A percentile compares a stretch with the other conserved stretches of the same genome.
Evolutionary conservation across 2,797 vertebrate genomes (phyloP).

Genomic region (Rhynchonycteris naso): DNA sequence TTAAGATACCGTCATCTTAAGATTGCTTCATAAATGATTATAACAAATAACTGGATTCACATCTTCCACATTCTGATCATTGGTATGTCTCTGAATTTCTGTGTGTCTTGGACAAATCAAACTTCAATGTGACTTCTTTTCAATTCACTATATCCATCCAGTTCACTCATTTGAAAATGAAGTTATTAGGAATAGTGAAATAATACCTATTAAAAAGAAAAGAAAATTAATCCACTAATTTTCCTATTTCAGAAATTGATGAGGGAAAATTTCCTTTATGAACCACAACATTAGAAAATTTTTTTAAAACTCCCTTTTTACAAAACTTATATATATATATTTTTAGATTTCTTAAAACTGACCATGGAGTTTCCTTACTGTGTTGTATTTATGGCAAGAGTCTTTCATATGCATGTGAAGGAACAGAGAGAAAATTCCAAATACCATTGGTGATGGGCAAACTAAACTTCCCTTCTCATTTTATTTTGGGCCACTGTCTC

Average conservation of each 20-base stretch:
- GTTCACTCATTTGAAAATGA: constrained; percentile 42
- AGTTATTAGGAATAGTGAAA: constrained; percentile 56
- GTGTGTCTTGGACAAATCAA: constrained; percentile 34
- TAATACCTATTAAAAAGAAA: constrained; percentile 5
- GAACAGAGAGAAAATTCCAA: constrained; percentile 1
- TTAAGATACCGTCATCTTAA: constrained; percentile 16
- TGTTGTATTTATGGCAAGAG: neutral
- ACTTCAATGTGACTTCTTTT: constrained; percentile 19
- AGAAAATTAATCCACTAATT: constrained; percentile 53
- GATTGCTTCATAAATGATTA: neutral
- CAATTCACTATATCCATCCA: constrained; percentile 12
- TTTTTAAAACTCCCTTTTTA: neutral
- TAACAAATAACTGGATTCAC: constrained; percentile 4
- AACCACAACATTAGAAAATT: neutral
- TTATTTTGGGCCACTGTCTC: neutral
- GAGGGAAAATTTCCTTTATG: constrained; percentile 30
- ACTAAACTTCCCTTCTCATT: neutral
- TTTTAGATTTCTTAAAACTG: constrained; percentile 29
- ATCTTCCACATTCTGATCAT: constrained; percentile 25
- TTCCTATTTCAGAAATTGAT: constrained; percentile 49
- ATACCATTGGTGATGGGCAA: neutral
- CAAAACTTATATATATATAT: constrained; percentile 32
- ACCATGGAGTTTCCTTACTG: neutral
- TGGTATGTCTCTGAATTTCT: constrained; percentile 42
- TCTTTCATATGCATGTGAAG: neutral